Conservation (phyloP, 2,113 vertebrate genomes). For the Crotalus helleri region DNA sequence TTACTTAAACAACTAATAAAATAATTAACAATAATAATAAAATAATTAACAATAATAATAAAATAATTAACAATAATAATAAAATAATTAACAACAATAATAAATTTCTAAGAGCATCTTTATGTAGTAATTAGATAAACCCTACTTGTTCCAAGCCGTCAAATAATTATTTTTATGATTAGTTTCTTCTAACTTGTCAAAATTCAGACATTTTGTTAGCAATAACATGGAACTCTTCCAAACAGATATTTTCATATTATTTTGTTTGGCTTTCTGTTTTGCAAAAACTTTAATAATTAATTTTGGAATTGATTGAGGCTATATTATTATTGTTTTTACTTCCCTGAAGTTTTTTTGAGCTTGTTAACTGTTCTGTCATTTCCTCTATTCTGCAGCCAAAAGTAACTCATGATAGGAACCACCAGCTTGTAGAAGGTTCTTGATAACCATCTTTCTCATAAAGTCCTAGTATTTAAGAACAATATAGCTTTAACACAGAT, state of each 20-base stretch:
- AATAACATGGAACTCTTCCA: neutral
- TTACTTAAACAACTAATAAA: no score
- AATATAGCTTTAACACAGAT: neutral
- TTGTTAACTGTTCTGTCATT: neutral
- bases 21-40: no score
- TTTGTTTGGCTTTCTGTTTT: neutral
- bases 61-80: no score
- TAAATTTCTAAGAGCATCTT: neutral
- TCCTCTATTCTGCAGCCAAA: neutral
- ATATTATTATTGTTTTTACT: neutral
- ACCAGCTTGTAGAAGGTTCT: neutral
- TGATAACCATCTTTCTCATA: neutral
- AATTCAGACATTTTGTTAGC: neutral
- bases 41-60: no score
- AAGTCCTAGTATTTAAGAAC: neutral
- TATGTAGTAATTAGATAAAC: neutral
- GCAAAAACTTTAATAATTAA: neutral
- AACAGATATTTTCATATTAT: neutral
- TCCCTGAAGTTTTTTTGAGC: neutral
- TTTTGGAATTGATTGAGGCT: neutral
- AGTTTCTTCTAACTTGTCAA: neutral
- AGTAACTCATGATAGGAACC: neutral
- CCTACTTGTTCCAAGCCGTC: neutral
- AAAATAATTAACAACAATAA: neutral
- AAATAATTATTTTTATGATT: neutral